phyloP scores from a whole-genome alignment of 2,888 invertebrate species.

The Agonopterix heracliana region DNA sequence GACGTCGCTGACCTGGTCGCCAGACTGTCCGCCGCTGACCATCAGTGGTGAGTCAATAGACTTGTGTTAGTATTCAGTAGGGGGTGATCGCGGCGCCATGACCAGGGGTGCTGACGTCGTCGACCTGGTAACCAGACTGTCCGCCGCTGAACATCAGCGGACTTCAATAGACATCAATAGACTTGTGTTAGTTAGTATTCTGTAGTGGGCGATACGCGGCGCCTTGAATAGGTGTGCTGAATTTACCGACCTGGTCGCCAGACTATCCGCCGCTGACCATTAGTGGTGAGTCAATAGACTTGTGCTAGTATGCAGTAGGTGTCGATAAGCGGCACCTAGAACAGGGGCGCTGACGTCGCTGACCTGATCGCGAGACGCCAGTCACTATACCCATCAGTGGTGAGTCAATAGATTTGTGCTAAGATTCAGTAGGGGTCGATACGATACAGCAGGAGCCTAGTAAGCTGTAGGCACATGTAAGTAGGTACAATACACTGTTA shows the following conservation, averaged over 20 bases:
- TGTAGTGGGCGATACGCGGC: constrained; percentile 88
- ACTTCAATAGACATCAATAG: constrained; percentile 18
- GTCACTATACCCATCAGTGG: too few relatives aligned
- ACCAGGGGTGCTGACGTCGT: constrained; percentile 68
- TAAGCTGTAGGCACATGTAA: too few relatives aligned
- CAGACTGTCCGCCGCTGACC: constrained; percentile 70
- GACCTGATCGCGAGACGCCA: constrained; percentile 78
- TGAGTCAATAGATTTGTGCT: background rate
- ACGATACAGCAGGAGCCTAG: constrained; percentile 43
- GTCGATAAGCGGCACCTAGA: constrained; percentile 84
- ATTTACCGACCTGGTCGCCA: constrained; percentile 77
- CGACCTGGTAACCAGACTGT: constrained; percentile 75
- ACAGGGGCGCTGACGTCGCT: constrained; percentile 66
- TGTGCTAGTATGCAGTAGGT: constrained; percentile 32
- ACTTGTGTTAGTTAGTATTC: background rate
- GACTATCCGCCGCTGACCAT: constrained; percentile 67
- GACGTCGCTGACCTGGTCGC: constrained; percentile 77
- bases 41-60: constrained; percentile 50
- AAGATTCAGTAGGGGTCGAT: constrained; percentile 80
- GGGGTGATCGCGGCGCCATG: constrained; percentile 85
- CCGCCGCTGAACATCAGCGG: constrained; percentile 69
- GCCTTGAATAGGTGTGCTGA: constrained; percentile 74
- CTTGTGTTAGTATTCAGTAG: background rate
- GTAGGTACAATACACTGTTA: too few relatives aligned
- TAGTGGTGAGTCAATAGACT: constrained; percentile 44